phyloP scores from a whole-genome alignment of 2,113 vertebrate genomes.

The Paralichthys olivaceus region DNA sequence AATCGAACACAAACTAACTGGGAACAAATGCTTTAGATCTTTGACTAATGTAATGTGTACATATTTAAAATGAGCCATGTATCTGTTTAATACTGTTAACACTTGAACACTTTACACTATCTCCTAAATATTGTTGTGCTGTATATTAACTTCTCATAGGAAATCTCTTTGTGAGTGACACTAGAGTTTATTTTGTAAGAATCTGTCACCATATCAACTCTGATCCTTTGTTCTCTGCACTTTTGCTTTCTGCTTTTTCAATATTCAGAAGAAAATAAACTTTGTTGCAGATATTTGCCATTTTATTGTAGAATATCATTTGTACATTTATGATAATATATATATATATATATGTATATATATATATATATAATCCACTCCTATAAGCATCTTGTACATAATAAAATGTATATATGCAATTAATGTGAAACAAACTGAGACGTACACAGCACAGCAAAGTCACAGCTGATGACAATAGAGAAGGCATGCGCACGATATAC shows the following conservation, averaged over 20 bases:
- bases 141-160: no score
- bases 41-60: background rate
- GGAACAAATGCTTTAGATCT: slow-evolving; percentile 6
- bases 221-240: background rate
- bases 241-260: background rate
- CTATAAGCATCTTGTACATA: slow-evolving; percentile 64
- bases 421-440: slow-evolving; percentile 47
- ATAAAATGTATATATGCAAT: slow-evolving; percentile 58
- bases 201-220: background rate
- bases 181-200: background rate
- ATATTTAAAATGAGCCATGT: background rate
- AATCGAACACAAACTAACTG: background rate
- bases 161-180: no score
- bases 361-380: slow-evolving; percentile 53
- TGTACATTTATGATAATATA: slow-evolving; percentile 66
- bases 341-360: slow-evolving; percentile 16
- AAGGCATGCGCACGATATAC: slow-evolving; percentile 70
- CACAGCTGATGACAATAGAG: slow-evolving; percentile 48
- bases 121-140: background rate
- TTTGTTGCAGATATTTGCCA: slow-evolving; percentile 1
- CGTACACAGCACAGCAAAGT: slow-evolving; percentile 50
- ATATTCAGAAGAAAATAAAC: background rate
- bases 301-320: slow-evolving; percentile 73
- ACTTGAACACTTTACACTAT: background rate
- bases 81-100: background rate